phyloP scores from a whole-genome alignment of 1,140 invertebrate genomes.

The Aricia agestis region DNA sequence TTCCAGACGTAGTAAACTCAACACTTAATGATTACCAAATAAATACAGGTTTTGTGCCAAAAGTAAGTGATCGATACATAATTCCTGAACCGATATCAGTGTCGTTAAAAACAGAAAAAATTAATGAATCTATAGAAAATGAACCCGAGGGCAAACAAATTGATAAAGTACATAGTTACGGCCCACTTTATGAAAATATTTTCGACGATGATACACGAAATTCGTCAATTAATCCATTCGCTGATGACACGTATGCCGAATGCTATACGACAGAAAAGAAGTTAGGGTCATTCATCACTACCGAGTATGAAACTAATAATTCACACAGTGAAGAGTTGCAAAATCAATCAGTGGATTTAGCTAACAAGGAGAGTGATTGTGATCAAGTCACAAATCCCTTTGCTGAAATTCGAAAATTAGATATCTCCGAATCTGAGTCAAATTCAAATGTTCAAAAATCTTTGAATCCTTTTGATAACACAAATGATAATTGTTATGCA shows the following conservation, averaged over 20 bases:
- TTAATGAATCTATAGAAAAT: constrained; percentile 29
- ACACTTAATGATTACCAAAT: constrained; percentile 49
- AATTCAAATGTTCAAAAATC: constrained; percentile 16
- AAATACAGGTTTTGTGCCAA: constrained; percentile 38
- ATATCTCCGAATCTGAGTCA: background rate
- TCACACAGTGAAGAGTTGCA: constrained; percentile 55
- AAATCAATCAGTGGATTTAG: constrained; percentile 40
- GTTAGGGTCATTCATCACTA: constrained; percentile 46
- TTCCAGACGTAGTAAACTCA: constrained; percentile 71
- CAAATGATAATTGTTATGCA: constrained; percentile 39
- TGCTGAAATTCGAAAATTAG: background rate
- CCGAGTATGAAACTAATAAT: constrained; percentile 61
- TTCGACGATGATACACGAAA: constrained; percentile 43
- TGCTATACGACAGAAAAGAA: constrained; percentile 46
- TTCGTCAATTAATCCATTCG: constrained; percentile 56
- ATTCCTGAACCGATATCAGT: constrained; percentile 62
- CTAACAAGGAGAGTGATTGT: constrained; percentile 2
- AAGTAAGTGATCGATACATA: constrained; percentile 49
- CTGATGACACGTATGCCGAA: constrained; percentile 43
- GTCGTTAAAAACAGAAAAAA: constrained; percentile 54
- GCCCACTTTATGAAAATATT: constrained; percentile 27
- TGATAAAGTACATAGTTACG: background rate
- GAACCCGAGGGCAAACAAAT: background rate
- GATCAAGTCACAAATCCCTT: background rate
- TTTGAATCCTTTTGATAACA: constrained; percentile 29